phyloP scores from a whole-genome alignment of 2,113 vertebrate genomes.

The Chiloscyllium plagiosum region DNA sequence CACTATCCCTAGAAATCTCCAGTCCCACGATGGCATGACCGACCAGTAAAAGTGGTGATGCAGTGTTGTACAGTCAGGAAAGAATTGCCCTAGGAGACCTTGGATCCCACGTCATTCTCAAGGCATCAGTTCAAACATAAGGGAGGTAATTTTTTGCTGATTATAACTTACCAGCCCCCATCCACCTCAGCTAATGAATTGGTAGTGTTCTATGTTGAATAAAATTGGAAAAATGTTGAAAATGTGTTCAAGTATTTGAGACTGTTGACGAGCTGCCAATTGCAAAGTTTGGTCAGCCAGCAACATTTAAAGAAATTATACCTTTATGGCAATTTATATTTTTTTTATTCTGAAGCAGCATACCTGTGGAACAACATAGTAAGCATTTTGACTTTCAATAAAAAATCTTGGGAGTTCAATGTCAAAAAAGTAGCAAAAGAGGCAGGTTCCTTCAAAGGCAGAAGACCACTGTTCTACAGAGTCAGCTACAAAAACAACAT shows the following conservation, averaged over 20 bases:
- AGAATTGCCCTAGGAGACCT: too few relatives aligned
- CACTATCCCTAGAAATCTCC: too few relatives aligned
- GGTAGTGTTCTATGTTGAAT: too few relatives aligned
- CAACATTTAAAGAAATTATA: background rate
- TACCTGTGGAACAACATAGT: background rate
- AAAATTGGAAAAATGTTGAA: too few relatives aligned
- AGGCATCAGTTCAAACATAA: too few relatives aligned
- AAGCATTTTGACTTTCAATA: background rate
- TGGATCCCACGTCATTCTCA: too few relatives aligned
- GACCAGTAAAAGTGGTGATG: too few relatives aligned
- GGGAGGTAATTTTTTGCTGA: too few relatives aligned
- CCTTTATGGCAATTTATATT: background rate
- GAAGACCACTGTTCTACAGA: background rate
- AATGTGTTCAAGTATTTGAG: background rate
- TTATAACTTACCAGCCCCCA: too few relatives aligned
- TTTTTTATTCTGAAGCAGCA: background rate
- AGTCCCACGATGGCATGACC: too few relatives aligned
- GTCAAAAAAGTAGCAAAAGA: background rate
- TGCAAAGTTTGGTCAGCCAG: background rate
- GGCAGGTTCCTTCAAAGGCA: background rate
- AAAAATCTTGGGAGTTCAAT: background rate
- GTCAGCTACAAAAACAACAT: background rate
- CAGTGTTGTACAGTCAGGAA: too few relatives aligned
- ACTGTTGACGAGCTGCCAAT: background rate
- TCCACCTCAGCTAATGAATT: too few relatives aligned